Percentiles rank a stretch among this genome's conserved stretches.
phyloP scores from a whole-genome alignment of 2,888 invertebrate species.

The Coelopa pilipes region DNA sequence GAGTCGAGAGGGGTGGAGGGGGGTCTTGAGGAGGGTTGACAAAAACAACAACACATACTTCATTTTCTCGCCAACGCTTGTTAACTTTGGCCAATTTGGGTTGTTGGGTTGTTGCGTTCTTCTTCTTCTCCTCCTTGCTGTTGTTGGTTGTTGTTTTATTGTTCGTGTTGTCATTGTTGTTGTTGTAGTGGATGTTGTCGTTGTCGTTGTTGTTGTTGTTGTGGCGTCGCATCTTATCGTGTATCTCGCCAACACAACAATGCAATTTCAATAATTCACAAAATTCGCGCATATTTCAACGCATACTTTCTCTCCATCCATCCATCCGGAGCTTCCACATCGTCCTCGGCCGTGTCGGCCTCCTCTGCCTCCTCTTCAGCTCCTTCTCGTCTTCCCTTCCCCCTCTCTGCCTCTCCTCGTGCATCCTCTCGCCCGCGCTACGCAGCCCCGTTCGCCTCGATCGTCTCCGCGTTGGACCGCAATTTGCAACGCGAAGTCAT shows the following conservation, averaged over 20 bases:
- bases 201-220: background rate
- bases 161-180: too few relatives aligned
- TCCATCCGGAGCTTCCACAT: background rate
- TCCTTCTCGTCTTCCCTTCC: background rate
- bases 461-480: conserved; percentile 16
- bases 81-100: conserved; percentile 30
- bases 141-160: background rate
- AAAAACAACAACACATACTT: conserved; percentile 40
- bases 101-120: too few relatives aligned
- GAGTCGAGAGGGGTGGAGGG: background rate
- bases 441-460: background rate
- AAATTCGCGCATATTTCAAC: conserved; percentile 31
- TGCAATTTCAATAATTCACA: conserved; percentile 38
- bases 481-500: conserved; percentile 41
- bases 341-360: background rate
- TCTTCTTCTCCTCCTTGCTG: background rate
- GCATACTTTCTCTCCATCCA: conserved; percentile 19
- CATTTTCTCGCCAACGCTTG: conserved; percentile 53
- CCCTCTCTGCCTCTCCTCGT: background rate
- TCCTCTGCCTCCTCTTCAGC: background rate
- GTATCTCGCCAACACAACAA: conserved; percentile 23
- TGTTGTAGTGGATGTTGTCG: too few relatives aligned
- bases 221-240: conserved; percentile 25
- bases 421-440: background rate
- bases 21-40: background rate